Evolutionary conservation across 1,140 invertebrate genomes (phyloP), one percentile per base, ranked within the genome.

Genomic region (Potamilus streckersoni): DNA sequence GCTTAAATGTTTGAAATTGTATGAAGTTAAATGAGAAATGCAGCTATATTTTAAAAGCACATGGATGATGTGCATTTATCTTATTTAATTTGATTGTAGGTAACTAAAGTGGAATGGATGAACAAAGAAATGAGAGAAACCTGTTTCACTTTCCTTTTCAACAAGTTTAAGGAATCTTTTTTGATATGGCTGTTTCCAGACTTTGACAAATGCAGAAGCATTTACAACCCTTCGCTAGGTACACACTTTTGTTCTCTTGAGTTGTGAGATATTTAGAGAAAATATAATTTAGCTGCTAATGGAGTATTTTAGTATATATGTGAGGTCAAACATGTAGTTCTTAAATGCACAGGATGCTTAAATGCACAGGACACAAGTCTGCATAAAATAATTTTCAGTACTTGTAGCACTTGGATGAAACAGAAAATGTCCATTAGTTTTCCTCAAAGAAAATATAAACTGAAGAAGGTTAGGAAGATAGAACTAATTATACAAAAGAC

Each of bases 101-200:
- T 97, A 6, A 94, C 94, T 2, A 95, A 95, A 90, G 93, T 98
- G 73, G 95, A 97, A 87, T 98, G 97, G 97, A 93, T 94, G 79
- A 96, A 98, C 84, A 94, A 84, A 56, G 81, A 83, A 62, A 86
- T 88, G 87, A 82, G 81, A 57, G 83, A 88, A 70, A 79, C 80
- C 58, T 83, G 94, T 81, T 98, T 98, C 90, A 93, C 94, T 62
- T 99, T 98, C 91, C 91, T 99, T 71, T 93, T 99, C 87, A 94
- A 98, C 87, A 94, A 94, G 82, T 99, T 98, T 86, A 97, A 97
- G 91, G 90, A 93, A 61, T 95, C 95, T 86, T 99, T 98, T 90
- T 91, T 99, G 76, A 94, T 94, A 56, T 93, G 95, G 83, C 95
- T 99, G 82, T 97, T 97, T 90, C 96, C 96, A 1, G 93, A 95